A percentile compares a stretch with the other conserved stretches of the same genome.
Evolutionary conservation across 2,797 vertebrate genomes (phyloP).

Genomic region (Fundulus diaphanus): DNA sequence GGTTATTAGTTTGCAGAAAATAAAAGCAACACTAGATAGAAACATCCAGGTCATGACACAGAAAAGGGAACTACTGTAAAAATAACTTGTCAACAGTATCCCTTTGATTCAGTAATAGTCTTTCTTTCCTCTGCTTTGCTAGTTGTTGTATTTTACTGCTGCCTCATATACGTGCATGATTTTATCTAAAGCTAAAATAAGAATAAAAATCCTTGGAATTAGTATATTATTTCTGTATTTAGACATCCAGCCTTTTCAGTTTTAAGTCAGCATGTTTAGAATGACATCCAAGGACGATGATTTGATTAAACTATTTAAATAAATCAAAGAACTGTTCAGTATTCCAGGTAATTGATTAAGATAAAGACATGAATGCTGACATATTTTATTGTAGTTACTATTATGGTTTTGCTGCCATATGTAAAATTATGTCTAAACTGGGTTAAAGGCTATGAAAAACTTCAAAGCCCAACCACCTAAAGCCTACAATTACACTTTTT

Average conservation of each 20-base stretch:
- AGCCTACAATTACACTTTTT: slow-evolving; percentile 40
- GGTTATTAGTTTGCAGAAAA: not conserved
- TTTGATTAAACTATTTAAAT: too few species aligned
- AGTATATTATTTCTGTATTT: not conserved
- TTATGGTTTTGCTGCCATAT: slow-evolving; percentile 20
- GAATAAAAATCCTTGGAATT: not conserved
- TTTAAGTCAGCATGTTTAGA: not conserved
- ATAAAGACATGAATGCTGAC: not conserved
- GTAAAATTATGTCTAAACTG: slow-evolving; percentile 43
- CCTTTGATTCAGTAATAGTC: not conserved
- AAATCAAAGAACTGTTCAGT: not conserved
- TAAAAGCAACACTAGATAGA: not conserved
- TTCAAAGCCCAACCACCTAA: slow-evolving; percentile 49
- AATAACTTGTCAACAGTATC: too few species aligned
- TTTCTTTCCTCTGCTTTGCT: not conserved
- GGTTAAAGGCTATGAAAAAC: slow-evolving; percentile 47
- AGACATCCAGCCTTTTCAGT: not conserved
- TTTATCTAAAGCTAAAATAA: not conserved
- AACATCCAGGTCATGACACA: not conserved
- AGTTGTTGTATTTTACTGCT: not conserved
- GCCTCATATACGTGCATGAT: not conserved
- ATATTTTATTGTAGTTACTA: not conserved
- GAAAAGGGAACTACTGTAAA: too few species aligned
- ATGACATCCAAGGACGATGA: not conserved
- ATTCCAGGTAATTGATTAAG: not conserved